Evolutionary conservation across 2,113 vertebrate genomes (phyloP).

Genomic region (Muscicapa adusta): DNA sequence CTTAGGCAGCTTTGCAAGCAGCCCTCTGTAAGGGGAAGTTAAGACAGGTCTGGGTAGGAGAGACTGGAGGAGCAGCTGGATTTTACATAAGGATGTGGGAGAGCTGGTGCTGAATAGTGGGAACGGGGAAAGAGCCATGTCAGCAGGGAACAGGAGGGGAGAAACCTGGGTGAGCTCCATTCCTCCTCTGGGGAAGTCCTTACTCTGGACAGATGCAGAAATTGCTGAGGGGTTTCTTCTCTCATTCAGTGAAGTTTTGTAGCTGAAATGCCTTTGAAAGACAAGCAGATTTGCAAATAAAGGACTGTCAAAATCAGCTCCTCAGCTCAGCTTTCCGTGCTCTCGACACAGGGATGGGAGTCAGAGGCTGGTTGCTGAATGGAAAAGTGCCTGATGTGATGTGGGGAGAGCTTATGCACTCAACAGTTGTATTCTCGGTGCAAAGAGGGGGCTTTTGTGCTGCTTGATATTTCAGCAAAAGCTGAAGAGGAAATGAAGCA

Average conservation of each 20-base stretch:
- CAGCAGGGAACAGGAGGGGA: background rate
- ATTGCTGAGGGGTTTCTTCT: background rate
- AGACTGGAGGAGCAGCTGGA: background rate
- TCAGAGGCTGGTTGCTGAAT: background rate
- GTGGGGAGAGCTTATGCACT: constrained; percentile 9
- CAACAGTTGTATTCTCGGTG: background rate
- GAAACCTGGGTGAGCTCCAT: background rate
- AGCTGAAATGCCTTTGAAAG: background rate
- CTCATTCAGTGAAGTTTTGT: background rate
- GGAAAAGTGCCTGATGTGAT: background rate
- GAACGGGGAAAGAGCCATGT: background rate
- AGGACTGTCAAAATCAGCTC: background rate
- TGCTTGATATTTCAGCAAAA: constrained; percentile 35
- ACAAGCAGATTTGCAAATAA: constrained; percentile 1
- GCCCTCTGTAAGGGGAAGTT: background rate
- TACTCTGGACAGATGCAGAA: background rate
- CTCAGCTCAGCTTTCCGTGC: background rate
- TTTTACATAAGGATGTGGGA: background rate
- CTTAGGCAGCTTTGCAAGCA: background rate
- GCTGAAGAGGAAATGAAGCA: constrained; percentile 57
- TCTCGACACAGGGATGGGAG: background rate
- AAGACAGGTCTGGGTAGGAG: background rate
- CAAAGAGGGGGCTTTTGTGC: background rate
- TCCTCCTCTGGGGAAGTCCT: background rate
- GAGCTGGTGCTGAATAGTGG: background rate